phyloP scores from a whole-genome alignment of 2,113 vertebrate genomes.

The Poecilia latipinna region DNA sequence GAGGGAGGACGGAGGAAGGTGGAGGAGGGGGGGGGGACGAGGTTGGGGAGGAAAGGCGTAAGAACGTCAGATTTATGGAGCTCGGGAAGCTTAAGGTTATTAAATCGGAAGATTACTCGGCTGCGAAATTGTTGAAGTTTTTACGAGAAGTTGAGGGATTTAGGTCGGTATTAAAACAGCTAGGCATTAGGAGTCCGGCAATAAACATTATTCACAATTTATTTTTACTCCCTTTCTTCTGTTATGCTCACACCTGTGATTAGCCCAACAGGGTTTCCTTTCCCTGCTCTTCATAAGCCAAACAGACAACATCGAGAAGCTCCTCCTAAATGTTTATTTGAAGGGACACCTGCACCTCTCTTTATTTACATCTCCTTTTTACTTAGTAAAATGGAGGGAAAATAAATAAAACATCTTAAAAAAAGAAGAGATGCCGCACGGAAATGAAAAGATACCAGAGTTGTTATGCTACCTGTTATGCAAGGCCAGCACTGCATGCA shows the following conservation, averaged over 20 bases:
- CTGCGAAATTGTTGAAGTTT: constrained; percentile 87
- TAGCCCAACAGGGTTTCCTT: constrained; percentile 55
- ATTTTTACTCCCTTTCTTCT: constrained; percentile 70
- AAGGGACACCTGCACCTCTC: constrained; percentile 35
- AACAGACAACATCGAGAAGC: constrained; percentile 49
- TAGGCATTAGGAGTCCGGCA: constrained; percentile 72
- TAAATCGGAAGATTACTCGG: constrained; percentile 87
- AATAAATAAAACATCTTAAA: constrained; percentile 10
- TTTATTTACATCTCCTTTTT: constrained; percentile 4
- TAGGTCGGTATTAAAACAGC: constrained; percentile 80
- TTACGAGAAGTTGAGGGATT: constrained; percentile 84
- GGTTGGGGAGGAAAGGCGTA: constrained; percentile 66
- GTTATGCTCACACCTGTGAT: constrained; percentile 52
- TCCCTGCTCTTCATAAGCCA: constrained; percentile 61
- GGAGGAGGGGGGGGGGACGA: constrained; percentile 47
- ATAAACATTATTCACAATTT: constrained; percentile 81
- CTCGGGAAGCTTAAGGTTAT: constrained; percentile 86
- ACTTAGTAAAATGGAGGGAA: neutral
- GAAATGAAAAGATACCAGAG: neutral
- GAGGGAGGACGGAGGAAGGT: constrained; percentile 65
- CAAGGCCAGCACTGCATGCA: constrained; percentile 10
- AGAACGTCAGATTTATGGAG: constrained; percentile 84
- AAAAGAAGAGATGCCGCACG: neutral
- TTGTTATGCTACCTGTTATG: neutral
- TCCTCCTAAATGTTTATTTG: constrained; percentile 51